phyloP scores from a whole-genome alignment of 2,797 vertebrate species.

The Mormyrus hasselquistii region DNA sequence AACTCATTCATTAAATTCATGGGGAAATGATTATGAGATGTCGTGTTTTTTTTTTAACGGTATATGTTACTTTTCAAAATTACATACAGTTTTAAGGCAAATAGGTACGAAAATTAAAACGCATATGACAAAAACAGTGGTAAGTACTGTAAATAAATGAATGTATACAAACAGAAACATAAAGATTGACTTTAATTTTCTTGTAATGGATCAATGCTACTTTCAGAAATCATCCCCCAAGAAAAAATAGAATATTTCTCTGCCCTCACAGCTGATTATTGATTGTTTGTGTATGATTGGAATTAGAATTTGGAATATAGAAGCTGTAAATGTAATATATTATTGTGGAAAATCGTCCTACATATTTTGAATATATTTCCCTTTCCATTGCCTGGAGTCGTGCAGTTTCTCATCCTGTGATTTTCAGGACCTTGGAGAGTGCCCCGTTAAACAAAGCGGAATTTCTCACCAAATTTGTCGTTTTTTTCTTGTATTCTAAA shows the following conservation, averaged over 20 bases:
- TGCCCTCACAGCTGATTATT: background rate
- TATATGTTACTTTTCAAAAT: background rate
- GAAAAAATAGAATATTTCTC: background rate
- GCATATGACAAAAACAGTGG: background rate
- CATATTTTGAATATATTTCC: background rate
- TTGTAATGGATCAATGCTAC: background rate
- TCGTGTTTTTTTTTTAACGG: background rate
- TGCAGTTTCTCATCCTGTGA: background rate
- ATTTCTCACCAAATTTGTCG: background rate
- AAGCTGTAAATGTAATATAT: background rate
- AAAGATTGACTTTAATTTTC: background rate
- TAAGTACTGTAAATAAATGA: background rate
- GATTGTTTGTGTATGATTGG: background rate
- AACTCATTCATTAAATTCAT: background rate
- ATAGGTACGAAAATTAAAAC: background rate
- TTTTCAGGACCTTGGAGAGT: background rate
- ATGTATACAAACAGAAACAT: background rate
- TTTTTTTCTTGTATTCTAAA: background rate
- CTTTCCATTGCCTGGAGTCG: background rate
- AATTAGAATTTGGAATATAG: background rate
- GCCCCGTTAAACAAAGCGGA: background rate
- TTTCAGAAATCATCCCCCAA: background rate
- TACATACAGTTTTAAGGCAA: background rate
- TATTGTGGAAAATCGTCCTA: background rate
- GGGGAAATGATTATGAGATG: background rate